phyloP scores from a whole-genome alignment of 2,888 invertebrate genomes.

The Orgyia antiqua region DNA sequence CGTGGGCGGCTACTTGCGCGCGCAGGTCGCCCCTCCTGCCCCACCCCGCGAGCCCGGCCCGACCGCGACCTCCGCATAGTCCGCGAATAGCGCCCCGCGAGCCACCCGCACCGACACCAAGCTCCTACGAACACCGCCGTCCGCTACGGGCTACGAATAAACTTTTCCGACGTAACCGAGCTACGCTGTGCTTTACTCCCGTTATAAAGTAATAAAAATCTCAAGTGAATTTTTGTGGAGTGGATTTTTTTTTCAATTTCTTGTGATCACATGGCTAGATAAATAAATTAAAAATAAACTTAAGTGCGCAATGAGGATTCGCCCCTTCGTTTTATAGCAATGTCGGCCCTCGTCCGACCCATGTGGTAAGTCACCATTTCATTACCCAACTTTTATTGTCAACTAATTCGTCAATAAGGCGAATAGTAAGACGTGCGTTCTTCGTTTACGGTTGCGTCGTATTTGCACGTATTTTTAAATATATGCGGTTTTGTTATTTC shows the following conservation, averaged over 20 bases:
- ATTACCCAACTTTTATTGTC: too few relatives aligned
- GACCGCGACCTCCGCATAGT: constrained; percentile 49
- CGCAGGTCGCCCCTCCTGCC: constrained; percentile 34
- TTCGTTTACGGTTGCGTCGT: constrained; percentile 21
- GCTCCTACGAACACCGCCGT: constrained; percentile 41
- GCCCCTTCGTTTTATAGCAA: constrained; percentile 67
- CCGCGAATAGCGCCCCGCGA: constrained; percentile 67
- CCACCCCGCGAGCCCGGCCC: constrained; percentile 39
- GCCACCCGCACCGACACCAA: constrained; percentile 57
- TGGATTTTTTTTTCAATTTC: constrained; percentile 36
- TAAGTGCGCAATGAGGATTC: constrained; percentile 68
- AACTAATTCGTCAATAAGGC: too few relatives aligned
- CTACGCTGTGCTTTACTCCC: constrained; percentile 29
- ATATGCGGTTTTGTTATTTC: constrained; percentile 56
- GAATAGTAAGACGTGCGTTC: constrained; percentile 38
- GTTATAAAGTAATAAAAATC: constrained; percentile 27
- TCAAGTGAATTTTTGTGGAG: constrained; percentile 50
- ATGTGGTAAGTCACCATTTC: constrained; percentile 70
- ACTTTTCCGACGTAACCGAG: constrained; percentile 57
- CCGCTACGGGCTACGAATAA: constrained; percentile 53
- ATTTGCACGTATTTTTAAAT: constrained; percentile 24
- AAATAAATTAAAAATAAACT: constrained; percentile 39
- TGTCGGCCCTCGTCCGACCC: constrained; percentile 77
- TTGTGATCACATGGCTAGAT: constrained; percentile 49
- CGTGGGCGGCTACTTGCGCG: constrained; percentile 69